Evolutionary conservation across 2,113 vertebrate species (phyloP).

Genomic region (Ammodytes dubius): DNA sequence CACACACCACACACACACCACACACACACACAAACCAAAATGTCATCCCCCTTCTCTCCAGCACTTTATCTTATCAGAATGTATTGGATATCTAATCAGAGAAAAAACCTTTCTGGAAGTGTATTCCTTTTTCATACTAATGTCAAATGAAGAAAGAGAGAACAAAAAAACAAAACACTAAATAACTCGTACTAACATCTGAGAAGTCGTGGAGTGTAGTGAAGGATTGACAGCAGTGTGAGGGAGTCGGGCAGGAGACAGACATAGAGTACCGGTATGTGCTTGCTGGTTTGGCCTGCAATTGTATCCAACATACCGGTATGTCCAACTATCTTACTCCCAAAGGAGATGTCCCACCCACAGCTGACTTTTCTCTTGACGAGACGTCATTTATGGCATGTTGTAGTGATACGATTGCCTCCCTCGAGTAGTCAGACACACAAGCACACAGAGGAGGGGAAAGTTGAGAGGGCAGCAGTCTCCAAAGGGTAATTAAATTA

Average conservation of each 20-base stretch:
- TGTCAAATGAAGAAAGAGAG: slow-evolving; percentile 18
- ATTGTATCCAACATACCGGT: slow-evolving; percentile 29
- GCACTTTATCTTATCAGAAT: slow-evolving; percentile 59
- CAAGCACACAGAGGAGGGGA: slow-evolving; percentile 10
- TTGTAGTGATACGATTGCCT: slow-evolving; percentile 45
- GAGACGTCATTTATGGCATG: slow-evolving; percentile 48
- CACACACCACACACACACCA: neutral
- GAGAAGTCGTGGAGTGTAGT: slow-evolving; percentile 16
- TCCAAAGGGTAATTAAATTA: slow-evolving; percentile 73
- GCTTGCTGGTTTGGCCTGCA: neutral
- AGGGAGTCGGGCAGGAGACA: neutral
- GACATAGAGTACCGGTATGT: neutral
- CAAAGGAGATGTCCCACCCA: slow-evolving; percentile 20
- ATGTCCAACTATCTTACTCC: slow-evolving; percentile 33
- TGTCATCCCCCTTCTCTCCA: slow-evolving; percentile 2
- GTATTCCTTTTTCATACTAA: slow-evolving; percentile 17
- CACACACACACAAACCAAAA: neutral
- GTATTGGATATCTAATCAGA: slow-evolving; percentile 63
- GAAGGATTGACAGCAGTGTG: slow-evolving; percentile 3
- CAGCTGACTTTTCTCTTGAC: slow-evolving; percentile 31
- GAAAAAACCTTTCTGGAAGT: slow-evolving; percentile 56
- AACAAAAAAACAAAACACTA: neutral
- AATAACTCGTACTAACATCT: slow-evolving; percentile 14
- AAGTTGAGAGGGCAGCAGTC: slow-evolving; percentile 53
- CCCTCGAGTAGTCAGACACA: slow-evolving; percentile 31